These are phyloP conservation scores for Nezara viridula DNA, from an alignment of 2,888 invertebrate genomes.

Conservation along the genomic window DNA sequence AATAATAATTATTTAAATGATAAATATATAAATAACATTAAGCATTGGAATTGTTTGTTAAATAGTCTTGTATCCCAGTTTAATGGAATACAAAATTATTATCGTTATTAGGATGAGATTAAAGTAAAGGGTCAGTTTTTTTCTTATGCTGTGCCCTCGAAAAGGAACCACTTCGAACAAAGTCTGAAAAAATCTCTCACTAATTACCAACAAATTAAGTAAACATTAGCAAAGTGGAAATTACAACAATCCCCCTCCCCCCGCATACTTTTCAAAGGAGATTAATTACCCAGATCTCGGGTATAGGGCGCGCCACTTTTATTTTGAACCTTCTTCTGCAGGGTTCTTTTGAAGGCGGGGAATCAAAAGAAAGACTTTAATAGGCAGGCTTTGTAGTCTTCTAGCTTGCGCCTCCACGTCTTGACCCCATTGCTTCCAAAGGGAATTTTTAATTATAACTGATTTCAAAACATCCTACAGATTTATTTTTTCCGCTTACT, in stretches of 20 bases:
- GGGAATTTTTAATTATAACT: slow-evolving; percentile 35
- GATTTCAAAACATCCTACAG: neutral
- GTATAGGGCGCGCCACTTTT: slow-evolving; percentile 29
- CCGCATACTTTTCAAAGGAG: slow-evolving; percentile 28
- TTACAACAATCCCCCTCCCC: neutral
- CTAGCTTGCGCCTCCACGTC: neutral
- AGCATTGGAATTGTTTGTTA: too few relatives aligned
- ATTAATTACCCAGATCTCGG: slow-evolving; percentile 43
- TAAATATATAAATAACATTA: too few relatives aligned
- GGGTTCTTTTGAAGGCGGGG: slow-evolving; percentile 6
- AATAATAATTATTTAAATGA: too few relatives aligned
- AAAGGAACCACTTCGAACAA: slow-evolving; percentile 18
- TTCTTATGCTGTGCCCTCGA: neutral
- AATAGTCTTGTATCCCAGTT: neutral
- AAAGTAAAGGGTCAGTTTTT: neutral
- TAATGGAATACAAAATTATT: neutral
- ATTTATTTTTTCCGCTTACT: neutral
- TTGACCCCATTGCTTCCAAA: neutral
- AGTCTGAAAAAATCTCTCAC: neutral
- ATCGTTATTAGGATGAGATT: neutral
- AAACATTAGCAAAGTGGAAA: slow-evolving; percentile 36
- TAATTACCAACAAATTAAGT: slow-evolving; percentile 43
- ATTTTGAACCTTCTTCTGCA: neutral
- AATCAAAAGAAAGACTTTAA: slow-evolving; percentile 41
- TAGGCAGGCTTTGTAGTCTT: slow-evolving; percentile 31